Evolutionary conservation across 2,888 invertebrate genomes (phyloP).

Genomic region (Falcaria lacertinaria): DNA sequence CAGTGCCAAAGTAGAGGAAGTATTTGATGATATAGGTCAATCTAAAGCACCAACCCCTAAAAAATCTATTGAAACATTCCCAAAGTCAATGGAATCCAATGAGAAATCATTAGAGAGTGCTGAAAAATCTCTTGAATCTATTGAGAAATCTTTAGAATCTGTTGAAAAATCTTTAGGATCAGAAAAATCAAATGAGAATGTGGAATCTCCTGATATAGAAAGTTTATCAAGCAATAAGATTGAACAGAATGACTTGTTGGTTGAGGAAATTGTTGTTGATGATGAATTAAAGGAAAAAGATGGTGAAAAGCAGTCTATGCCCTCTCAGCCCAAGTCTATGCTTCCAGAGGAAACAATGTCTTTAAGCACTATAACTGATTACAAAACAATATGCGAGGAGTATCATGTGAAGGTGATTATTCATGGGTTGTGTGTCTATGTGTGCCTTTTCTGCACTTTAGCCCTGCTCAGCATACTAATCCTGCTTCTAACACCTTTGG

Average conservation of each 20-base stretch:
- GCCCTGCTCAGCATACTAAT: slow-evolving; percentile 26
- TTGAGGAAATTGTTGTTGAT: slow-evolving; percentile 63
- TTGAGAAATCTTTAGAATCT: neutral
- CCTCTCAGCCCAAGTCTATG: slow-evolving; percentile 55
- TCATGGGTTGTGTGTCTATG: slow-evolving; percentile 33
- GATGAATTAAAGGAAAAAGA: slow-evolving; percentile 45
- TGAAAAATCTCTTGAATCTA: slow-evolving; percentile 17
- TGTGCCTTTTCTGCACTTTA: slow-evolving; percentile 24
- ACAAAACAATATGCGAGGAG: slow-evolving; percentile 85
- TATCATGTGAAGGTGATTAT: slow-evolving; percentile 80
- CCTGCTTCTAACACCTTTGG: slow-evolving; percentile 36
- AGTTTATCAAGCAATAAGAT: slow-evolving; percentile 51
- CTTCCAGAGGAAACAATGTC: slow-evolving; percentile 59
- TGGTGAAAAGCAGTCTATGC: slow-evolving; percentile 34
- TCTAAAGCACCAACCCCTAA: slow-evolving; percentile 27
- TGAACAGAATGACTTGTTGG: slow-evolving; percentile 56
- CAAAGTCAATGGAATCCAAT: neutral
- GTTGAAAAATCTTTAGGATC: slow-evolving; percentile 1
- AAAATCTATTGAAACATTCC: slow-evolving; percentile 13
- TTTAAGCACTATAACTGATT: slow-evolving; percentile 83
- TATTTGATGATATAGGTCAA: slow-evolving; percentile 34
- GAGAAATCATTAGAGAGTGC: slow-evolving; percentile 11
- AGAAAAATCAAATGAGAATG: slow-evolving; percentile 26
- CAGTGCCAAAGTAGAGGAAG: slow-evolving; percentile 44
- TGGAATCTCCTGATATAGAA: slow-evolving; percentile 34